phyloP scores from a whole-genome alignment of 2,113 vertebrate genomes.

The Phocoena phocoena region DNA sequence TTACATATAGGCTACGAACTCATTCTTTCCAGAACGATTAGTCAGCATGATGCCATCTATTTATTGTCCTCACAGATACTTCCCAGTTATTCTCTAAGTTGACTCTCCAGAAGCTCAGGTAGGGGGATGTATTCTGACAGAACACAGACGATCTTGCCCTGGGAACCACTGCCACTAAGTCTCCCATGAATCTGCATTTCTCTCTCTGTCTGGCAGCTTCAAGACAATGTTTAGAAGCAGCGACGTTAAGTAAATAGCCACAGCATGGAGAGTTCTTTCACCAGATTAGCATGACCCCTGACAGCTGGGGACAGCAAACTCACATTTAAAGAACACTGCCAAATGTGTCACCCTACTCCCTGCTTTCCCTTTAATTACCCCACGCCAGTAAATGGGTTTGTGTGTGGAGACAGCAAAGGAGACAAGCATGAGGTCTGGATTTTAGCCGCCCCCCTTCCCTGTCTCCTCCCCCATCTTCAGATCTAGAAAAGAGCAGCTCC shows the following conservation, averaged over 20 bases:
- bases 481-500: not conserved
- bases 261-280: not conserved
- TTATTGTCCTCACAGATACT: not conserved
- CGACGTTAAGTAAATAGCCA: slow-evolving; percentile 9
- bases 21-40: slow-evolving; percentile 51
- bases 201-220: slow-evolving; percentile 25
- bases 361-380: slow-evolving; percentile 47
- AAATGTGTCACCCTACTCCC: not conserved
- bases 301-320: not conserved
- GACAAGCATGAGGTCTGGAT: not conserved
- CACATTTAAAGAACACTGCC: not conserved
- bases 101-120: slow-evolving; percentile 36
- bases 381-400: not conserved
- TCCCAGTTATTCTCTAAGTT: not conserved
- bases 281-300: not conserved
- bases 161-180: not conserved
- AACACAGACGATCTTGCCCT: slow-evolving; percentile 3
- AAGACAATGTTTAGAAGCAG: slow-evolving; percentile 49
- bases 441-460: not conserved
- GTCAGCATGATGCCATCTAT: not conserved
- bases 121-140: slow-evolving; percentile 44
- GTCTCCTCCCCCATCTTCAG: not conserved
- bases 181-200: slow-evolving; percentile 62
- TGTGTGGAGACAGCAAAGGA: not conserved
- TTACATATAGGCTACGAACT: not conserved